Evolutionary conservation across 2,113 vertebrate genomes (phyloP).

Genomic region (Sinocyclocheilus anshuiensis): DNA sequence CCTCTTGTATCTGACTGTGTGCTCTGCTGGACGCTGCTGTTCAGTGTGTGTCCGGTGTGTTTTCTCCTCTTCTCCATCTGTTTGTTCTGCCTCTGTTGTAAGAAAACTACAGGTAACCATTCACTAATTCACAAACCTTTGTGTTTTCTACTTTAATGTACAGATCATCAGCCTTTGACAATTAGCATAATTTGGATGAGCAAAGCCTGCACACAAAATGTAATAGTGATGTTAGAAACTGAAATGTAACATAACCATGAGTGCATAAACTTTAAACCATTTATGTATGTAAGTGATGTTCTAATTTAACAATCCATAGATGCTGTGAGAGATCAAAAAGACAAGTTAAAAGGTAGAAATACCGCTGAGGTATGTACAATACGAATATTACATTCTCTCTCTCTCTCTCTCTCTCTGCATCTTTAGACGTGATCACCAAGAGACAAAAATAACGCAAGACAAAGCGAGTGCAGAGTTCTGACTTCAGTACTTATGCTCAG

Average conservation of each 20-base stretch:
- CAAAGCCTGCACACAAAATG: no score
- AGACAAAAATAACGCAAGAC: neutral
- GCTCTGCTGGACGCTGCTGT: conserved; percentile 30
- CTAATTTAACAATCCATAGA: neutral
- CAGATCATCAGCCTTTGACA: neutral
- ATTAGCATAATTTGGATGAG: no score
- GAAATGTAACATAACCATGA: neutral
- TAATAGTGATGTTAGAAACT: no score
- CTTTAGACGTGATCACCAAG: neutral
- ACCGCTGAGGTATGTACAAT: neutral
- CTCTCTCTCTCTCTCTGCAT: neutral
- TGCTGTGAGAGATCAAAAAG: neutral
- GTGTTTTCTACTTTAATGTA: neutral
- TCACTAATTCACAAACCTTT: neutral
- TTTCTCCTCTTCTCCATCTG: conserved; percentile 3
- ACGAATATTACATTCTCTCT: neutral
- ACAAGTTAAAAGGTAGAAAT: neutral
- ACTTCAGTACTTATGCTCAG: conserved; percentile 24
- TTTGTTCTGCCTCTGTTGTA: neutral
- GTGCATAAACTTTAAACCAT: neutral
- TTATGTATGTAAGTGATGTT: neutral
- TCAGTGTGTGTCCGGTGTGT: conserved; percentile 30
- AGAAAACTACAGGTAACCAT: conserved; percentile 21
- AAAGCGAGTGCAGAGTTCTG: neutral
- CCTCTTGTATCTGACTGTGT: neutral